phyloP scores from a whole-genome alignment of 2,888 invertebrate genomes.

The Drosophila hamatofila region DNA sequence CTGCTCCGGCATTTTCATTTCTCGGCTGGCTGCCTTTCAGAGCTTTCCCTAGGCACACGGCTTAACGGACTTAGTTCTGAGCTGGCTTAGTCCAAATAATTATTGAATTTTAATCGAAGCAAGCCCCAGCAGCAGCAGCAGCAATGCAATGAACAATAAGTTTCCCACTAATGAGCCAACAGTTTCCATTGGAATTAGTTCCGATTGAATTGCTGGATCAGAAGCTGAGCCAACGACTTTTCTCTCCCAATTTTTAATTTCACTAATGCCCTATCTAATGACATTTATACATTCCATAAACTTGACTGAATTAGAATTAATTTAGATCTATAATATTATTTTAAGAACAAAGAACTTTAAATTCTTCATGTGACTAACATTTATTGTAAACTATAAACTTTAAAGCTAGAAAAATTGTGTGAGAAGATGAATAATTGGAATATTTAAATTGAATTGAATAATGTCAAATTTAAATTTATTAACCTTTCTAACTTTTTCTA shows the following conservation, averaged over 20 bases:
- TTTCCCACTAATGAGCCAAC: neutral
- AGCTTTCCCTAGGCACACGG: slow-evolving; percentile 28
- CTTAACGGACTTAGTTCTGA: slow-evolving; percentile 46
- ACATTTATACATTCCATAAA: neutral
- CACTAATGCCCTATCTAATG: neutral
- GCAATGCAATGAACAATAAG: slow-evolving; percentile 4
- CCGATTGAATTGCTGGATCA: slow-evolving; percentile 10
- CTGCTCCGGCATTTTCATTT: slow-evolving; percentile 56
- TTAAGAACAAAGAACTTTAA: neutral
- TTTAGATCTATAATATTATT: neutral
- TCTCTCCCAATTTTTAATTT: neutral
- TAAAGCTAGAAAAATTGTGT: too few relatives aligned
- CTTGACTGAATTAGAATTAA: neutral
- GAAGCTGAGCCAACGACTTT: neutral
- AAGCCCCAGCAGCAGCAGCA: too few relatives aligned
- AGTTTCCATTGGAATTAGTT: slow-evolving; percentile 2
- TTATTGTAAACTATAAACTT: too few relatives aligned
- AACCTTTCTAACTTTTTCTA: too few relatives aligned
- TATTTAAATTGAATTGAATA: neutral
- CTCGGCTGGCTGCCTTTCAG: slow-evolving; percentile 41
- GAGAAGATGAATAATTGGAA: too few relatives aligned
- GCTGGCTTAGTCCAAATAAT: slow-evolving; percentile 30
- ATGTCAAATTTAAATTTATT: too few relatives aligned
- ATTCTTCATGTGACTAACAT: too few relatives aligned
- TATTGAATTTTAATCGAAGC: slow-evolving; percentile 45